phyloP scores from a whole-genome alignment of 2,797 vertebrate genomes.

The Microcaecilia unicolor region DNA sequence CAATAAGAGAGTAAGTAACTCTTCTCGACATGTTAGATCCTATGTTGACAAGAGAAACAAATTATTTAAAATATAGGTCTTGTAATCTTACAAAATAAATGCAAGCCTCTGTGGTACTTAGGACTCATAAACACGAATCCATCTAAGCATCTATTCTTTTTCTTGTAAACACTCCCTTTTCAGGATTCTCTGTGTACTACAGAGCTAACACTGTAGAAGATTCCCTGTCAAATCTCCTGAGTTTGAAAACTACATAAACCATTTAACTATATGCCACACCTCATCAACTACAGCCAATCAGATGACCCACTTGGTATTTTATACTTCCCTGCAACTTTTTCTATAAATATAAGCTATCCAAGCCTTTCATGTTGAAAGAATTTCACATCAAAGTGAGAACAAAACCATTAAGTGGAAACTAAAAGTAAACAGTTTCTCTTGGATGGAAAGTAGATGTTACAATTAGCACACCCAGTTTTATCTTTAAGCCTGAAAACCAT shows the following conservation, averaged over 20 bases:
- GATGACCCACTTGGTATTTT: constrained; percentile 29
- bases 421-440: constrained; percentile 57
- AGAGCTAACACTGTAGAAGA: too few species aligned
- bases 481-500: too few species aligned
- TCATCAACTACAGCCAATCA: constrained; percentile 14
- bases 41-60: constrained; percentile 32
- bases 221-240: too few species aligned
- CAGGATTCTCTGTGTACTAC: neutral
- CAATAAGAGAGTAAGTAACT: constrained; percentile 87
- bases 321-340: constrained; percentile 30
- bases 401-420: constrained; percentile 47
- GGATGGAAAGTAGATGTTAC: too few species aligned
- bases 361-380: constrained; percentile 36
- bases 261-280: neutral
- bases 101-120: too few species aligned
- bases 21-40: constrained; percentile 93
- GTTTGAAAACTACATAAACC: too few species aligned
- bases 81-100: neutral
- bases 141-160: too few species aligned
- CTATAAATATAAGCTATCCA: constrained; percentile 24
- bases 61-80: neutral
- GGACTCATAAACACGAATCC: too few species aligned
- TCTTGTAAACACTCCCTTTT: too few species aligned
- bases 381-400: constrained; percentile 45
- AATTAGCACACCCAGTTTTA: too few species aligned